These are phyloP conservation scores for Anoplolepis gracilipes DNA, from an alignment of 1,140 invertebrate genomes.

Conservation along the genomic window DNA sequence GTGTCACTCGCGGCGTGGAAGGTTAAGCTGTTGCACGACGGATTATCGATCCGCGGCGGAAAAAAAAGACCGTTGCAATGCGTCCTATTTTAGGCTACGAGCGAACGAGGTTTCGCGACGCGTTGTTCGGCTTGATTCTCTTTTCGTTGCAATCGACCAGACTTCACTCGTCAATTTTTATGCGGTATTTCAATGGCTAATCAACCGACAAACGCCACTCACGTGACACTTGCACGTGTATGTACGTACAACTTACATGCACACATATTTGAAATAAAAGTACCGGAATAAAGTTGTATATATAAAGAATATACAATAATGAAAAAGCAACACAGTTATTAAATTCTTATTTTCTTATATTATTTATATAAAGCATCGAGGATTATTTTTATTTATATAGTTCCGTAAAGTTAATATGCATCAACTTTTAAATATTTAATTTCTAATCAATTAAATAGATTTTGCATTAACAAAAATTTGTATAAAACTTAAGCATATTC, in stretches of 20 bases:
- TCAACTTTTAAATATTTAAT: neutral
- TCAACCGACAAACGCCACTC: constrained; percentile 22
- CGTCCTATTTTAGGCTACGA: constrained; percentile 64
- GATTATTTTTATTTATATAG: neutral
- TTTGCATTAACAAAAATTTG: neutral
- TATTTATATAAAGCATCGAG: neutral
- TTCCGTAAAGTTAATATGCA: no score
- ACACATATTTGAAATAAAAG: constrained; percentile 14
- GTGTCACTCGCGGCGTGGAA: constrained; percentile 41
- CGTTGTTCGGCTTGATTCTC: constrained; percentile 45
- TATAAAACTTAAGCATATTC: neutral
- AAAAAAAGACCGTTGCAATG: constrained; percentile 63
- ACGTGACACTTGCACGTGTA: no score
- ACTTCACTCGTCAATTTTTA: constrained; percentile 44
- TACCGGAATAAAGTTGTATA: neutral
- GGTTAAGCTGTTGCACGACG: constrained; percentile 59
- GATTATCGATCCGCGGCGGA: constrained; percentile 66
- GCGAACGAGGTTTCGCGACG: constrained; percentile 33
- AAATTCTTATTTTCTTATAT: neutral
- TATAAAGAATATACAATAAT: neutral
- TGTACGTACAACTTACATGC: neutral
- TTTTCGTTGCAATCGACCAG: constrained; percentile 28
- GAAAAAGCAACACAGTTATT: neutral
- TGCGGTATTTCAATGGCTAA: constrained; percentile 45
- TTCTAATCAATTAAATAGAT: neutral